Evolutionary conservation across 2,797 vertebrate genomes (phyloP), one percentile per base, ranked within the genome.

Genomic region (Tenualosa thibaudeaui): DNA sequence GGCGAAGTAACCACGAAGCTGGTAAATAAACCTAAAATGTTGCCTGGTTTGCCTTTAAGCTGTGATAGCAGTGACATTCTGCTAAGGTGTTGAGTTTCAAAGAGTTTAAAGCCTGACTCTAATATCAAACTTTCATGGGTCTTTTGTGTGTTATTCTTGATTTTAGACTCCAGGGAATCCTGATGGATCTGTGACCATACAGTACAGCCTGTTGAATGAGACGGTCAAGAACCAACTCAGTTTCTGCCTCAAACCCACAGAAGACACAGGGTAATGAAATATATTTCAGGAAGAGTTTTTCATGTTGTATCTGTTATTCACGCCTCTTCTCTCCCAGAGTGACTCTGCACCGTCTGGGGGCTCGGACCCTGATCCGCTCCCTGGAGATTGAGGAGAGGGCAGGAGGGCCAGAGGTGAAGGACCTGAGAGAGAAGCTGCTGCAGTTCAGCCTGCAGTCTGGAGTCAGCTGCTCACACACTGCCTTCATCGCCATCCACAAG

Each of bases 401-500:
- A 85, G 68, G 40, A 56, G 51, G 81, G 84, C 87, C 50, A 78
- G 56, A 82, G 53, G 68, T 37, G 50, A 85, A 81, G 53, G 86
- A 31, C 88, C 83, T 88, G n/a, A 92, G 86, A 87, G 85, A 92
- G 84, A 94, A 89, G 49, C 91, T 95, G 65, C 82, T 96, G 88
- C 87, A 95, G n/a, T 88, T 96, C 82, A 97, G 96, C 85, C 81
- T 95, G 81, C 93, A 95, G 58, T 94, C 94, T 82, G 95, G 95
- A 89, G 94, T 97, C 85, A 93, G 96, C 92, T 96, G 96, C 75
- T 88, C 92, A 56, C 94, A 94, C 87, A 96, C 96, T 0, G 93
- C 96, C 26, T 96, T 96, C 85, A 90, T 96, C 9, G 95, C 93
- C 2, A 87, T 96, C 84, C 92, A 94, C 88, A 96, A 94, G 86